Conservation (phyloP, 2,797 vertebrate genomes). For the Sebastes iracundus region DNA sequence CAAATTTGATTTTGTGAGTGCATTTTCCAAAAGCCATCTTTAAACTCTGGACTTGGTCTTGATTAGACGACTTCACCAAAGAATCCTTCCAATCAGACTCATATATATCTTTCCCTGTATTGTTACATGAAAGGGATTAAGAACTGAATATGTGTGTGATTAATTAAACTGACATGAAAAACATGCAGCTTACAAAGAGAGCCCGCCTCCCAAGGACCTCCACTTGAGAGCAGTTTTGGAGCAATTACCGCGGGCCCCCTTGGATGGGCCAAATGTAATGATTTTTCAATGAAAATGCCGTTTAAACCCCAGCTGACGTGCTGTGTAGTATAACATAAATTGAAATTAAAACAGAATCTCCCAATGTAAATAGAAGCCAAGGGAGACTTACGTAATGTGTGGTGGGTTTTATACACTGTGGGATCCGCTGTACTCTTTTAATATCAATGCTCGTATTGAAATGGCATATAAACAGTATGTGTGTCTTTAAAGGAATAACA, state of each 20-base stretch:
- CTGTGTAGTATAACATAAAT: constrained; percentile 62
- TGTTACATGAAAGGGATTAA: constrained; percentile 32
- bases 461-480: neutral
- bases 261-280: constrained; percentile 72
- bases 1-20: constrained; percentile 4
- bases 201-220: constrained; percentile 53
- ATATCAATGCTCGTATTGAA: neutral
- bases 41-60: neutral
- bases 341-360: constrained; percentile 57
- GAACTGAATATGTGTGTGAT: constrained; percentile 41
- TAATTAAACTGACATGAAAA: constrained; percentile 70
- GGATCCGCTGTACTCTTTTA: neutral
- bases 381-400: constrained; percentile 33
- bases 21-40: constrained; percentile 14
- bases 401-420: constrained; percentile 23
- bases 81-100: constrained; percentile 7
- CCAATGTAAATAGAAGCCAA: constrained; percentile 60
- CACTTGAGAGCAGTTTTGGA: constrained; percentile 66
- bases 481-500: neutral
- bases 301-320: constrained; percentile 67
- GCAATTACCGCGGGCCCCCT: constrained; percentile 64
- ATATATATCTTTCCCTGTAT: constrained; percentile 2
- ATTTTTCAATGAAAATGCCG: constrained; percentile 67
- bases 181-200: constrained; percentile 58
- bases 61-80: neutral